Conservation (phyloP, 2,797 vertebrate genomes). For the Erithacus rubecula region DNA sequence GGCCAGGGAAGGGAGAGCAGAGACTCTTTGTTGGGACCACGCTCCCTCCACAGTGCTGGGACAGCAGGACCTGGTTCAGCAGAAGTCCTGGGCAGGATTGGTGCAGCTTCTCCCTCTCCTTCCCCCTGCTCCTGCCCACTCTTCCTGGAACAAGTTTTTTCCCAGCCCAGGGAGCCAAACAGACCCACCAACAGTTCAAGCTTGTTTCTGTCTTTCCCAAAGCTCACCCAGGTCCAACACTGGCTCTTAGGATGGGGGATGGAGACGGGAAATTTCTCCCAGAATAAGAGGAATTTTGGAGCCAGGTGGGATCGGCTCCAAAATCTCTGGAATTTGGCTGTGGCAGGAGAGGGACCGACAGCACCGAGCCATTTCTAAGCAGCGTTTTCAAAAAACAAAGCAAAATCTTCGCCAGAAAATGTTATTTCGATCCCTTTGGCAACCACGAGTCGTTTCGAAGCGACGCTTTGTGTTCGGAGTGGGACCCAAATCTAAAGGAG, state of each 20-base stretch:
- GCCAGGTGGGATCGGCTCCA: conserved; percentile 8
- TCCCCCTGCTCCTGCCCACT: not conserved
- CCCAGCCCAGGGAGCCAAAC: not conserved
- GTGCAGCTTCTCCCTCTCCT: not conserved
- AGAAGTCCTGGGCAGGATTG: not conserved
- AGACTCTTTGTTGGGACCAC: accelerated
- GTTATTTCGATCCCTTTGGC: conserved; percentile 14
- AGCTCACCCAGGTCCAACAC: not conserved
- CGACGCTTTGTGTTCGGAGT: not conserved
- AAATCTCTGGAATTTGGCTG: not conserved
- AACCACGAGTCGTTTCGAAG: not conserved
- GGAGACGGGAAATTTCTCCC: not conserved
- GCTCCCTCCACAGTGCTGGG: accelerated
- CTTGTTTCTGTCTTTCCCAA: not conserved
- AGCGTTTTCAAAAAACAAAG: not conserved
- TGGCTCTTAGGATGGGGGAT: accelerated
- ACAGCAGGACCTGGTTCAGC: not conserved
- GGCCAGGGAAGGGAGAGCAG: accelerated
- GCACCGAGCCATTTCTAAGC: not conserved
- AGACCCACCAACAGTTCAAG: not conserved
- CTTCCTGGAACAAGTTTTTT: not conserved
- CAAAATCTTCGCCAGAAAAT: not conserved
- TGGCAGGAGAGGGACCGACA: not conserved
- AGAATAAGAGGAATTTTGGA: not conserved
- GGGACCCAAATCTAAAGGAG: not conserved